phyloP scores from a whole-genome alignment of 1,140 invertebrate species.

The Ceratina calcarata region DNA sequence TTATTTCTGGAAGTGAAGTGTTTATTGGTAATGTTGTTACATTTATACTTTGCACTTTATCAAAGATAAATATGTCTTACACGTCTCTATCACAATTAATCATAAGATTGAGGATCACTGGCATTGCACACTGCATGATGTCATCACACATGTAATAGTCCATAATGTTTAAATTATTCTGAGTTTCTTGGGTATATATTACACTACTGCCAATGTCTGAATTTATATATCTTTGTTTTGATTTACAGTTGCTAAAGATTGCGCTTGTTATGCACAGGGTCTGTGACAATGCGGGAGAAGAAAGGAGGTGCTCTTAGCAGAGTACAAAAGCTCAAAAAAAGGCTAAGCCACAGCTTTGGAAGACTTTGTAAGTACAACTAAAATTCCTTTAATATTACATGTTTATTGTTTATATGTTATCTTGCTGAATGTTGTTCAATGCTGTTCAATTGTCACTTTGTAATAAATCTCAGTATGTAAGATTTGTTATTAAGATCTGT shows the following conservation, averaged over 20 bases:
- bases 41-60: constrained; percentile 9
- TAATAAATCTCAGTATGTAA: not conserved
- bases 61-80: constrained; percentile 21
- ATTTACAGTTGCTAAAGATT: constrained; percentile 54
- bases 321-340: constrained; percentile 94
- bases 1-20: not conserved
- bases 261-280: constrained; percentile 61
- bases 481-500: not conserved
- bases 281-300: constrained; percentile 93
- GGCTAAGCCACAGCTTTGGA: constrained; percentile 94
- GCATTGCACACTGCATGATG: constrained; percentile 46
- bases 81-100: constrained; percentile 33
- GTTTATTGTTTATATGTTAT: too few relatives aligned
- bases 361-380: constrained; percentile 90
- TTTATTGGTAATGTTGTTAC: constrained; percentile 23
- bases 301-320: constrained; percentile 92
- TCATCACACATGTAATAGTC: constrained; percentile 50
- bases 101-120: constrained; percentile 45
- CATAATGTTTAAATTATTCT: constrained; percentile 54
- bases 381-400: not conserved
- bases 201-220: constrained; percentile 21
- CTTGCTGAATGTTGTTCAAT: not conserved
- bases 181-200: constrained; percentile 50
- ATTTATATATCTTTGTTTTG: constrained; percentile 36
- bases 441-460: not conserved